A percentile compares a stretch with the other conserved stretches of the same genome.
Evolutionary conservation across 2,888 invertebrate species (phyloP).

Genomic region (Netelia virgata): DNA sequence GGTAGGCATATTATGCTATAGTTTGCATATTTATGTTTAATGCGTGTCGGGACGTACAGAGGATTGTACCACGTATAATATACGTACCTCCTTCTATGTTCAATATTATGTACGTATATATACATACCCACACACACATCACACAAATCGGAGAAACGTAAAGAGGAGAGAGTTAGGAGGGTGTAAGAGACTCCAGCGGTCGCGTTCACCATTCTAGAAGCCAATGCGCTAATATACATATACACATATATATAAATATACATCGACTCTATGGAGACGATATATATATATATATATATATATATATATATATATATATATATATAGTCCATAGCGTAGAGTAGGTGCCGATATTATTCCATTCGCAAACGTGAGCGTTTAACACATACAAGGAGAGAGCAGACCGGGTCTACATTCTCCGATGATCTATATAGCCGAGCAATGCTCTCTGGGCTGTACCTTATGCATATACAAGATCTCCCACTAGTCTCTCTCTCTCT

Average conservation of each 20-base stretch:
- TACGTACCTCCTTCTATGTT: background rate
- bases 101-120: background rate
- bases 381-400: slow-evolving; percentile 9
- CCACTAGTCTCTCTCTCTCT: slow-evolving; percentile 11
- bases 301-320: background rate
- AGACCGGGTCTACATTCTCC: slow-evolving; percentile 60
- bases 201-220: slow-evolving; percentile 26
- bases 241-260: background rate
- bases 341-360: slow-evolving; percentile 20
- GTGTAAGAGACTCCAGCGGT: slow-evolving; percentile 30
- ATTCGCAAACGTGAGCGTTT: slow-evolving; percentile 39
- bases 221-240: background rate
- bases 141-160: slow-evolving; percentile 5
- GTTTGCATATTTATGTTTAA: slow-evolving; percentile 43
- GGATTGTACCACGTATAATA: slow-evolving; percentile 34
- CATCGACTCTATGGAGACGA: background rate
- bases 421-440: slow-evolving; percentile 60
- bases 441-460: slow-evolving; percentile 46
- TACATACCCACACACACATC: background rate
- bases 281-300: background rate
- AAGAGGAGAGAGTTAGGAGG: background rate
- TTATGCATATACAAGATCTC: slow-evolving; percentile 44
- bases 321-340: background rate
- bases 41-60: slow-evolving; percentile 22
- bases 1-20: slow-evolving; percentile 23